Evolutionary conservation across 2,797 vertebrate species (phyloP).

Genomic region (Paguma larvata): DNA sequence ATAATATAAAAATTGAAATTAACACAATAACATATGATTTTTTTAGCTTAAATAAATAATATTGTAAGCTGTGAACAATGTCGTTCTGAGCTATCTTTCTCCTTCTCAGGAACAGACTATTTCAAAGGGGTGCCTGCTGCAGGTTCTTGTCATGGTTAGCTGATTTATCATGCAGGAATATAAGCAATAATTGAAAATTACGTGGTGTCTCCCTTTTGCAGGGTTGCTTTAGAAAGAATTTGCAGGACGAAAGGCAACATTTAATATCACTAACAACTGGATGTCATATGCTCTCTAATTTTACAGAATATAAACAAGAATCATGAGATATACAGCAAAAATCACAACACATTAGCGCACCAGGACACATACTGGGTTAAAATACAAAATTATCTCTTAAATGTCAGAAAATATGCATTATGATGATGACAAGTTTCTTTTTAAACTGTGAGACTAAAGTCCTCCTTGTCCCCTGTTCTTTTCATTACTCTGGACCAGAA

Average conservation of each 20-base stretch:
- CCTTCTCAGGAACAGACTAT: neutral
- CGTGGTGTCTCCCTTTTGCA: too few species aligned
- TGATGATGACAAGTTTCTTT: neutral
- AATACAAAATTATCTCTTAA: neutral
- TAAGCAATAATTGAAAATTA: neutral
- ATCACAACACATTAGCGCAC: neutral
- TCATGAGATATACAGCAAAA: neutral
- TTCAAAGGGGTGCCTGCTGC: neutral
- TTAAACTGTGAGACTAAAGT: neutral
- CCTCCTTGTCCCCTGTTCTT: neutral
- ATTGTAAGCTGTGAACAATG: neutral
- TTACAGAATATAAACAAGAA: slow-evolving; percentile 27
- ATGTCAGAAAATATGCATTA: neutral
- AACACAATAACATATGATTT: neutral
- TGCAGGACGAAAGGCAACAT: neutral
- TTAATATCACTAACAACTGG: neutral
- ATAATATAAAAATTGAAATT: slow-evolving; percentile 4
- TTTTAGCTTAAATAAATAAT: neutral
- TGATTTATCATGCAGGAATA: neutral
- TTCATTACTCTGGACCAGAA: neutral
- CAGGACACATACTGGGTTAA: neutral
- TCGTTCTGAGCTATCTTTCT: neutral
- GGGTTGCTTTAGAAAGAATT: neutral
- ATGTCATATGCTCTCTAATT: neutral
- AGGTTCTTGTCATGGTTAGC: neutral